Percentiles rank a stretch among this genome's conserved stretches.
These are phyloP conservation scores for Imbricaverruca yamaguchii DNA, from an alignment of 2,888 invertebrate species.

Conservation along the genomic window DNA sequence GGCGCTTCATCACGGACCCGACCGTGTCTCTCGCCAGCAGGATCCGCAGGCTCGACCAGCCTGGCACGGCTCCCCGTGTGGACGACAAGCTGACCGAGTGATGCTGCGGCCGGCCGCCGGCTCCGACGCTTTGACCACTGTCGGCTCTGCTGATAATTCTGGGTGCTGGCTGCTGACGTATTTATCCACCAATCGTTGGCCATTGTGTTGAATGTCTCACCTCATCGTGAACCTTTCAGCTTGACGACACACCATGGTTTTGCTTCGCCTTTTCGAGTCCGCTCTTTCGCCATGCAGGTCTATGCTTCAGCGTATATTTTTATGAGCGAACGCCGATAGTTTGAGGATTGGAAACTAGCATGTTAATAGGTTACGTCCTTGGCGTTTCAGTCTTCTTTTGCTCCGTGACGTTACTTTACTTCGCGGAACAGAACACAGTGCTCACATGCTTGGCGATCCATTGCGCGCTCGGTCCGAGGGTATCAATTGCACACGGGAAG, in stretches of 20 bases:
- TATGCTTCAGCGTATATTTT: too few species aligned
- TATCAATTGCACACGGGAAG: too few species aligned
- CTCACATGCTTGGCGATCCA: too few species aligned
- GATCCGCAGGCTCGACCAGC: not conserved
- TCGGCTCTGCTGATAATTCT: not conserved
- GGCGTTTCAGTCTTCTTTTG: too few species aligned
- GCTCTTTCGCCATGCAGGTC: too few species aligned
- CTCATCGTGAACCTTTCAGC: not conserved
- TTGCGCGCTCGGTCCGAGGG: too few species aligned
- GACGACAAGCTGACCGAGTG: not conserved
- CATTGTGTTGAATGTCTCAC: not conserved
- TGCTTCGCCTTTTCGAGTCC: too few species aligned
- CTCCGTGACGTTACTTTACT: too few species aligned
- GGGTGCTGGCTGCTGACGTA: not conserved
- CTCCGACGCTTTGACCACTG: not conserved
- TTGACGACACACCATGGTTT: not conserved
- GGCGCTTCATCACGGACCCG: slow-evolving; percentile 18
- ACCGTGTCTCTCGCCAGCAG: not conserved
- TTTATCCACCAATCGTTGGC: not conserved
- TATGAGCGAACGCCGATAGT: too few species aligned
- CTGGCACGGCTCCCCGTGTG: not conserved
- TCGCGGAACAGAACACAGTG: too few species aligned
- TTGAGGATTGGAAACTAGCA: too few species aligned
- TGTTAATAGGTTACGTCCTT: too few species aligned
- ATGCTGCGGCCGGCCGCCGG: not conserved